phyloP scores from a whole-genome alignment of 2,888 invertebrate genomes.

The Acanthosepion lycidas region DNA sequence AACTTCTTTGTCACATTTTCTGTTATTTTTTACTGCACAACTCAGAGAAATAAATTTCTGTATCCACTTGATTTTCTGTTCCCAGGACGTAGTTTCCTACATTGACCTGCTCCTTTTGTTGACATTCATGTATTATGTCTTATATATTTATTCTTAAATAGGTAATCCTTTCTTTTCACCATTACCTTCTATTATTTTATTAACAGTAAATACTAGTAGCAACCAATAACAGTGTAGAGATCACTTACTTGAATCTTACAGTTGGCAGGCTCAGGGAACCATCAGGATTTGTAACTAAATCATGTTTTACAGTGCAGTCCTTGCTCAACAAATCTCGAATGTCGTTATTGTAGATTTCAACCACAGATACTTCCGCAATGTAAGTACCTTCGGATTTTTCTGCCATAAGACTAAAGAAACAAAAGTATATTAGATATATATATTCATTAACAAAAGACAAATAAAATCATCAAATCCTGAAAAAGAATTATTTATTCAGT shows the following conservation, averaged over 20 bases:
- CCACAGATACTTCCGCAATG: conserved; percentile 67
- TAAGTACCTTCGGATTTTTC: conserved; percentile 64
- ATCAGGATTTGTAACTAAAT: conserved; percentile 66
- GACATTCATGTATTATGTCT: no score
- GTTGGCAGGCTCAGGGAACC: conserved; percentile 67
- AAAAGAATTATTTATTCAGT: no score
- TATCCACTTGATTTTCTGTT: no score
- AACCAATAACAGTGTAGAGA: background rate
- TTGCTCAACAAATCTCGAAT: conserved; percentile 67
- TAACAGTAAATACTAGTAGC: no score
- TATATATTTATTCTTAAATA: no score
- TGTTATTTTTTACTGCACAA: no score
- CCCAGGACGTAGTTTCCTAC: no score
- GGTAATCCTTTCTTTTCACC: no score
- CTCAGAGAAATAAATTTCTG: no score
- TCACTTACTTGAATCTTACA: conserved; percentile 65
- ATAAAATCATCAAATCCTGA: background rate
- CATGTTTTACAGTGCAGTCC: conserved; percentile 67
- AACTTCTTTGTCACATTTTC: no score
- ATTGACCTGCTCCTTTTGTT: no score
- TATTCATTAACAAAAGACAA: background rate
- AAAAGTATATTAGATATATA: background rate
- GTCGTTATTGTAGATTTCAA: conserved; percentile 72
- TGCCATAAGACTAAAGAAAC: conserved; percentile 61
- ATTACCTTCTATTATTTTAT: no score